phyloP scores from a whole-genome alignment of 2,888 invertebrate species.

The Chalcosyrphus nemorum region DNA sequence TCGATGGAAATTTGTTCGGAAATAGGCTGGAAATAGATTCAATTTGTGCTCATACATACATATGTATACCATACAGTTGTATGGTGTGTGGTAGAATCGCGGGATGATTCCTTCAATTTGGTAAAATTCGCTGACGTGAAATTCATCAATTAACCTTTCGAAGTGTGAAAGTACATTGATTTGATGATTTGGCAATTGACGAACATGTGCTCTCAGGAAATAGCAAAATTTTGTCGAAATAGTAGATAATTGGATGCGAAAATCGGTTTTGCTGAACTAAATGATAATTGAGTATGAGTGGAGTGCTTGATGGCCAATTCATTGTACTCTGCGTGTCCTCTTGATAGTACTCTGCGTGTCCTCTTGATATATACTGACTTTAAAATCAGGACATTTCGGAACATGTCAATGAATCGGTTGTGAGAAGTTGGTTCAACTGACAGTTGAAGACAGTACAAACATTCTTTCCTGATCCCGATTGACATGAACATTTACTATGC shows the following conservation, averaged over 20 bases:
- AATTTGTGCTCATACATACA: not conserved
- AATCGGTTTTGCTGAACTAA: not conserved
- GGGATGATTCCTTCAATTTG: not conserved
- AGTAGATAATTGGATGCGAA: not conserved
- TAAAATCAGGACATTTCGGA: too few relatives aligned
- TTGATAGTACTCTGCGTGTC: too few relatives aligned
- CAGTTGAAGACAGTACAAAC: too few relatives aligned
- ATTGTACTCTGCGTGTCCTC: too few relatives aligned
- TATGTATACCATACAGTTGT: not conserved
- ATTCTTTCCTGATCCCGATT: too few relatives aligned
- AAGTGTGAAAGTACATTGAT: not conserved
- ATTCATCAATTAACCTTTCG: conserved; percentile 1
- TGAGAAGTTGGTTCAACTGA: too few relatives aligned
- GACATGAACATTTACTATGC: too few relatives aligned
- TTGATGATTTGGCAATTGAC: not conserved
- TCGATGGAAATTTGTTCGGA: conserved; percentile 15
- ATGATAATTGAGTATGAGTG: too few relatives aligned
- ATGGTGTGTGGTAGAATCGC: not conserved
- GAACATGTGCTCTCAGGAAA: not conserved
- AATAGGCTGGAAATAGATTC: conserved; percentile 25
- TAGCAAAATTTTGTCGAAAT: not conserved
- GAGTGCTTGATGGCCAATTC: too few relatives aligned
- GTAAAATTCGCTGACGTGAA: conserved; percentile 13
- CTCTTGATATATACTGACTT: too few relatives aligned
- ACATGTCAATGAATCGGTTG: too few relatives aligned